Percentiles rank a stretch among this genome's conserved stretches.
Conservation (phyloP, 2,113 vertebrate species). For the Guaruba guarouba region DNA sequence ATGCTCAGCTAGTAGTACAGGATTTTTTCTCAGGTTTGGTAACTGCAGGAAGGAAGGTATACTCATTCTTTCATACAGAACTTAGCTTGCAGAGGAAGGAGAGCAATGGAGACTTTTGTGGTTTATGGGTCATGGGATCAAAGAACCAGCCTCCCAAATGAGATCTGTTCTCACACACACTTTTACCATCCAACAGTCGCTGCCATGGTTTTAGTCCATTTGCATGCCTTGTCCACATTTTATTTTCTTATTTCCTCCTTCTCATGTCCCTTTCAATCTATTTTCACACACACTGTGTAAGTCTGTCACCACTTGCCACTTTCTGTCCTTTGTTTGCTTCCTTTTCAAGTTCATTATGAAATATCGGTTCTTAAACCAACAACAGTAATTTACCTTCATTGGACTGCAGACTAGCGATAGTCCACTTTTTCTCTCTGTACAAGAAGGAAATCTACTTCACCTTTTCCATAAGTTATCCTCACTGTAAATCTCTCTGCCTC, state of each 20-base stretch:
- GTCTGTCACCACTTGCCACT: not conserved
- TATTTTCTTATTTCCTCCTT: not conserved
- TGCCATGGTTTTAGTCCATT: not conserved
- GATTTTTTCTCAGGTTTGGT: not conserved
- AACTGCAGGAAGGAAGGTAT: not conserved
- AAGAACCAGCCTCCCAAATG: not conserved
- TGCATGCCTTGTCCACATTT: not conserved
- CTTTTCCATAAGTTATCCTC: not conserved
- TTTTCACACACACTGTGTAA: not conserved
- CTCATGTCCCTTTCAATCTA: not conserved
- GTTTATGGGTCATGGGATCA: not conserved
- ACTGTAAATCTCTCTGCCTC: not conserved
- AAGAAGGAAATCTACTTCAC: not conserved
- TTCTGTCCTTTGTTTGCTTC: not conserved
- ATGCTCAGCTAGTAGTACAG: not conserved
- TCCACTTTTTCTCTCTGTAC: not conserved
- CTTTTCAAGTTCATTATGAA: not conserved
- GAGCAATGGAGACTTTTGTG: not conserved
- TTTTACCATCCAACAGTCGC: not conserved
- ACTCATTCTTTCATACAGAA: not conserved
- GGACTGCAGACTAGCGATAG: not conserved
- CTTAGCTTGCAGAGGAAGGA: not conserved
- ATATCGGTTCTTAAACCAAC: not conserved
- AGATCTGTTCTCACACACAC: not conserved
- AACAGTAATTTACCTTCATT: not conserved